These are phyloP conservation scores for Protobothrops flavoviridis DNA, from an alignment of 2,113 vertebrate species.

Conservation along the genomic window DNA sequence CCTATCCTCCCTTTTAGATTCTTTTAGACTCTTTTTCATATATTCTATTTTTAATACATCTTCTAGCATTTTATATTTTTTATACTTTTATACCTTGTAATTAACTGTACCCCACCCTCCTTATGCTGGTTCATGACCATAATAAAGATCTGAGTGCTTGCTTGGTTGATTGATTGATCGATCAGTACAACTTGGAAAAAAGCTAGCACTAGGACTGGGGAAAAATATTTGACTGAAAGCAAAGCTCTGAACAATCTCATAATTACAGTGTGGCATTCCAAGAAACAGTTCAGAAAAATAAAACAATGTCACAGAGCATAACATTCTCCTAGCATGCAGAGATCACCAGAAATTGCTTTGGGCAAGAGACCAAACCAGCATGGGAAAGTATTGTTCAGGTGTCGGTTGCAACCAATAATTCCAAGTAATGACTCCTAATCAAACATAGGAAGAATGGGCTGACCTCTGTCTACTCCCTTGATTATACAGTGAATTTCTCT, in stretches of 20 bases:
- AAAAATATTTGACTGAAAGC: constrained; percentile 37
- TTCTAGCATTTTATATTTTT: not conserved
- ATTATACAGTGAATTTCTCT: not conserved
- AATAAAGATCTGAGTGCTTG: not conserved
- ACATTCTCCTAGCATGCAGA: constrained; percentile 15
- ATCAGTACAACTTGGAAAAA: constrained; percentile 10
- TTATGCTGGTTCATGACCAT: not conserved
- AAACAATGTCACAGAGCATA: constrained; percentile 25
- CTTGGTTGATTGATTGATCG: not conserved
- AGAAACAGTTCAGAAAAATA: constrained; percentile 43
- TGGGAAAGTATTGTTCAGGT: constrained; percentile 26
- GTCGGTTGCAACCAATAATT: constrained; percentile 38
- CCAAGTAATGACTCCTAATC: constrained; percentile 21
- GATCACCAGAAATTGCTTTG: constrained; percentile 54
- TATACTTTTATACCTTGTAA: not conserved
- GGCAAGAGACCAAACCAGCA: constrained; percentile 29
- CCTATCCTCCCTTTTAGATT: not conserved
- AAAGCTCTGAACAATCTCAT: constrained; percentile 35
- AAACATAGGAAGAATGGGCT: constrained; percentile 13
- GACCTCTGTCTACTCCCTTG: constrained; percentile 18
- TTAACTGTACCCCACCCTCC: not conserved
- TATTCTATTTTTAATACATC: not conserved
- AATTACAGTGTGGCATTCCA: constrained; percentile 58
- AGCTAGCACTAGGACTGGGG: constrained; percentile 34
- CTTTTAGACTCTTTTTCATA: not conserved